Percentiles rank a stretch among this genome's conserved stretches.
These are phyloP conservation scores for Eupithecia subfuscata DNA, from an alignment of 2,888 invertebrate species.

Conservation along the genomic window DNA sequence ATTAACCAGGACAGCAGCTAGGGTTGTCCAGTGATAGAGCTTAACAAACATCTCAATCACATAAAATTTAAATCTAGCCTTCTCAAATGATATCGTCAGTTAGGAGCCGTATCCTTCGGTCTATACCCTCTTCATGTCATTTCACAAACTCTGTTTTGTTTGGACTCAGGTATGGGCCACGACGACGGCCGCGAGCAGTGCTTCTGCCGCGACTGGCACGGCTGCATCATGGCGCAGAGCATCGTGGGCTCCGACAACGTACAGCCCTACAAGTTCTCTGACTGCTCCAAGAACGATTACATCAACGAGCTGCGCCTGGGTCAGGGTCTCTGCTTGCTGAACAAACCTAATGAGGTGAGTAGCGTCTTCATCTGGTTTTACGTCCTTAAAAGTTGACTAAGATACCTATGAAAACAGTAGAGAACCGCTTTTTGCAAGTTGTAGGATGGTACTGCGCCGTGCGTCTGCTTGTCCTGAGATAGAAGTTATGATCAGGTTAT, in stretches of 20 bases:
- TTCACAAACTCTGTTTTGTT: background rate
- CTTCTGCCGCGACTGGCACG: conserved; percentile 97
- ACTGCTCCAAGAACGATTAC: conserved; percentile 96
- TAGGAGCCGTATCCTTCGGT: too few species aligned
- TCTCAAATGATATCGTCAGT: too few species aligned
- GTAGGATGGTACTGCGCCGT: background rate
- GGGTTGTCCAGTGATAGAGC: too few species aligned
- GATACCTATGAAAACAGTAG: background rate
- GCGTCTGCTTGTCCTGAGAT: background rate
- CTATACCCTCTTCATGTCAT: too few species aligned
- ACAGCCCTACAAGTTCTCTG: conserved; percentile 98
- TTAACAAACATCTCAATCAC: too few species aligned
- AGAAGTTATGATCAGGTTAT: background rate
- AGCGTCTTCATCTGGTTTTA: background rate
- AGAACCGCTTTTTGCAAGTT: background rate
- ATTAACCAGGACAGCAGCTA: too few species aligned
- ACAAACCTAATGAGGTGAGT: conserved; percentile 95
- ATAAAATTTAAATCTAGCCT: too few species aligned
- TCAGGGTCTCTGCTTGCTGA: conserved; percentile 95
- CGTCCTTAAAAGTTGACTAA: background rate
- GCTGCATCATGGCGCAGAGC: conserved; percentile 97
- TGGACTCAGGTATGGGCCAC: conserved; percentile 86
- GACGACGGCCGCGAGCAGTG: conserved; percentile 96
- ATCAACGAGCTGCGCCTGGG: conserved; percentile 93
- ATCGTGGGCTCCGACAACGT: conserved; percentile 96